A percentile compares a stretch with the other conserved stretches of the same genome.
These are phyloP conservation scores for Gambelia wislizenii DNA, from an alignment of 2,797 vertebrate species.

Conservation along the genomic window DNA sequence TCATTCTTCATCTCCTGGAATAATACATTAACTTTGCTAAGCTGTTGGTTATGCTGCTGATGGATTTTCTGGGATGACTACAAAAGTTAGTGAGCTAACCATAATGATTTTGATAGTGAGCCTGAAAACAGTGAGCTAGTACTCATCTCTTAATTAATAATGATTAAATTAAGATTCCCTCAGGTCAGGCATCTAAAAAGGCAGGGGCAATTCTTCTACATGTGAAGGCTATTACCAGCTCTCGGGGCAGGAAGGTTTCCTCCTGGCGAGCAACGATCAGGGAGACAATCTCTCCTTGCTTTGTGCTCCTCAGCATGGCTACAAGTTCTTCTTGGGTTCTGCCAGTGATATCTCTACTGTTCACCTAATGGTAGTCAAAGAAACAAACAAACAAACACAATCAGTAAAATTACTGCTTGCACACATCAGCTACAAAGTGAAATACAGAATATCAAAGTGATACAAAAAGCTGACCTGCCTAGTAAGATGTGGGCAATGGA, in stretches of 20 bases:
- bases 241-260: slow-evolving; percentile 91
- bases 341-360: slow-evolving; percentile 89
- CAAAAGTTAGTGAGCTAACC: slow-evolving; percentile 55
- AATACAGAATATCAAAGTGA: not conserved
- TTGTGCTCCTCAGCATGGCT: slow-evolving; percentile 92
- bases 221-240: slow-evolving; percentile 87
- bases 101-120: slow-evolving; percentile 26
- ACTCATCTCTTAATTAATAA: slow-evolving; percentile 9
- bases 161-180: slow-evolving; percentile 23
- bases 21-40: slow-evolving; percentile 56
- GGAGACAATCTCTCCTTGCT: slow-evolving; percentile 90
- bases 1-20: slow-evolving; percentile 48
- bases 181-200: slow-evolving; percentile 6
- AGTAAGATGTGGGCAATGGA: too few species aligned
- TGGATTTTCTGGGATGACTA: slow-evolving; percentile 65
- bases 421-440: not conserved
- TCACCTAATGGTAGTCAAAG: slow-evolving; percentile 83
- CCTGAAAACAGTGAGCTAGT: not conserved
- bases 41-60: slow-evolving; percentile 50
- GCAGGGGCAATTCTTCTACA: slow-evolving; percentile 13
- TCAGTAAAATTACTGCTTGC: not conserved
- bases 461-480: too few species aligned
- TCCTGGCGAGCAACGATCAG: slow-evolving; percentile 91
- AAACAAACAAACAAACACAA: not conserved
- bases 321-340: slow-evolving; percentile 95